phyloP scores from a whole-genome alignment of 2,888 invertebrate species.

The Euzetes globulus region DNA sequence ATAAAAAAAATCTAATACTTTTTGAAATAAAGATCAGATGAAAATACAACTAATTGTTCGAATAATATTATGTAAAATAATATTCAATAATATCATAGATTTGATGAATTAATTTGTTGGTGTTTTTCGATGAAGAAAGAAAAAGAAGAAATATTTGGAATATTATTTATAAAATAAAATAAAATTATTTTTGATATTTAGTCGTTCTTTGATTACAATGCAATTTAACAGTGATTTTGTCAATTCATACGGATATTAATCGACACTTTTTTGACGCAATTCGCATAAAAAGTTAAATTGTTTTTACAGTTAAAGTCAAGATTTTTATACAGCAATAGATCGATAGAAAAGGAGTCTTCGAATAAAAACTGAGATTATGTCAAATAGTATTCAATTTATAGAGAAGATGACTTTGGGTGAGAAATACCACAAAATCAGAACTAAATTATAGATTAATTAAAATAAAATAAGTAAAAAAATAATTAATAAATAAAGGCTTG shows the following conservation, averaged over 20 bases:
- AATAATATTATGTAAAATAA: not conserved
- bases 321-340: not conserved
- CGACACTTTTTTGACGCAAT: slow-evolving; percentile 7
- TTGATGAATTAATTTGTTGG: not conserved
- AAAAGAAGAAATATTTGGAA: slow-evolving; percentile 1
- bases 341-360: not conserved
- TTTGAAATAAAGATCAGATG: no score
- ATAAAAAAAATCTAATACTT: no score
- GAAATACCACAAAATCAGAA: not conserved
- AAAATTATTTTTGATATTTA: not conserved
- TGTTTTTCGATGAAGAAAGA: not conserved
- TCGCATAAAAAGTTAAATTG: not conserved
- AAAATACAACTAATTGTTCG: no score
- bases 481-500: no score
- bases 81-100: not conserved
- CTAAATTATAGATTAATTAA: not conserved
- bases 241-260: not conserved
- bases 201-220: slow-evolving; percentile 21
- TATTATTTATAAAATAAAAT: not conserved
- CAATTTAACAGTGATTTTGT: slow-evolving; percentile 7
- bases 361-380: not conserved
- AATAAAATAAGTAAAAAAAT: no score
- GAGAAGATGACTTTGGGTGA: not conserved
- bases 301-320: not conserved
- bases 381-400: not conserved